These are phyloP conservation scores for Myotis davidii DNA, from an alignment of 2,113 vertebrate genomes.

Conservation along the genomic window DNA sequence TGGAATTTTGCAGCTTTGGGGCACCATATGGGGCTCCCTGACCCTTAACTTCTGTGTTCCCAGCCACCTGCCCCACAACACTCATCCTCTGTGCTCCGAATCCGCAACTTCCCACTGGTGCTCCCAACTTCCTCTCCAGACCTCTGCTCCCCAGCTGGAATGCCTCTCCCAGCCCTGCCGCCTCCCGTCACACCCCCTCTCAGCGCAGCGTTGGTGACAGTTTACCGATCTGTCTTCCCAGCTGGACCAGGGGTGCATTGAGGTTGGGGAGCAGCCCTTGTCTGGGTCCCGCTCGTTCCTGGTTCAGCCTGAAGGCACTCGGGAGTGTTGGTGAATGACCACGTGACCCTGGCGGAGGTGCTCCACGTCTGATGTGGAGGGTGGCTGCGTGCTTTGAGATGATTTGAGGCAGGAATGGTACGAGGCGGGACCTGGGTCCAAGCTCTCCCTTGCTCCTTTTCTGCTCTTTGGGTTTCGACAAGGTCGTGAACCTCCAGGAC, in stretches of 20 bases:
- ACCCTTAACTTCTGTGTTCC: neutral
- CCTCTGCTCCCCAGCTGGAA: neutral
- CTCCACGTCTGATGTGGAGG: too few species aligned
- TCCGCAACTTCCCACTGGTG: neutral
- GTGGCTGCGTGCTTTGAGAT: neutral
- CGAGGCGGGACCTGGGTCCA: neutral
- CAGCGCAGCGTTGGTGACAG: neutral
- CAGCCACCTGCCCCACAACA: neutral
- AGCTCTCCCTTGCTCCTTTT: neutral
- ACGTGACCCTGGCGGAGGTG: fast-evolving
- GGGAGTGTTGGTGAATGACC: neutral
- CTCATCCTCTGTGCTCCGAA: neutral
- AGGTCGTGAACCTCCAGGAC: neutral
- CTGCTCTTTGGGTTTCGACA: neutral
- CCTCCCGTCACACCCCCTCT: too few species aligned
- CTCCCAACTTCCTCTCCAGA: neutral
- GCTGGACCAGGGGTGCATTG: neutral
- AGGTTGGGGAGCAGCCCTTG: neutral
- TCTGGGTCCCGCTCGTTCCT: neutral
- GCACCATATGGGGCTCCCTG: too few species aligned
- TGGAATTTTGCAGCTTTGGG: neutral
- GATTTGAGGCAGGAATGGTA: neutral
- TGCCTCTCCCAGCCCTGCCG: fast-evolving
- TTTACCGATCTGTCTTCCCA: neutral
- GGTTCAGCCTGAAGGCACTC: neutral